These are phyloP conservation scores for Rhimphoctona megacephalus DNA, from an alignment of 2,888 invertebrate species.

Conservation along the genomic window DNA sequence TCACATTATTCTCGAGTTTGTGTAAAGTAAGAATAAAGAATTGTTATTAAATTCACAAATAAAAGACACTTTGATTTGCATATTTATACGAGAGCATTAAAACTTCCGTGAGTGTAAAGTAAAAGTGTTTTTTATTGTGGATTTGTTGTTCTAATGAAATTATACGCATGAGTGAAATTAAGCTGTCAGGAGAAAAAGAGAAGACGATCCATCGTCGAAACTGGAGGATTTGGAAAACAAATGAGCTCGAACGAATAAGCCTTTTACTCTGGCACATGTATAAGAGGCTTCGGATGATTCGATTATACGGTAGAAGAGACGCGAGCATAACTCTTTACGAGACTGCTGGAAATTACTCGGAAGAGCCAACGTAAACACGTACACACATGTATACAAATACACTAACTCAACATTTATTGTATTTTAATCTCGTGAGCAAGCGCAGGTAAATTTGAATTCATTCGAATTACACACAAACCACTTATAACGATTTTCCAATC, in stretches of 20 bases:
- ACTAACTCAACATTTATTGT: background rate
- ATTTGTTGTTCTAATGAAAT: background rate
- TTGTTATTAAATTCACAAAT: background rate
- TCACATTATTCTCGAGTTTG: conserved; percentile 20
- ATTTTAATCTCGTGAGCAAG: background rate
- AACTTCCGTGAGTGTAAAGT: background rate
- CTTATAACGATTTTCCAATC: conserved; percentile 48
- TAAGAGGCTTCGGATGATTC: conserved; percentile 58
- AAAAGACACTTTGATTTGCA: background rate
- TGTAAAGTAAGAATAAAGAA: background rate
- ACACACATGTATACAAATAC: background rate
- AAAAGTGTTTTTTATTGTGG: background rate
- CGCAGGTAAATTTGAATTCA: conserved; percentile 15
- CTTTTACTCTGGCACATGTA: conserved; percentile 28
- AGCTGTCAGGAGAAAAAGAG: background rate
- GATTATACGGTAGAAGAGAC: conserved; percentile 52
- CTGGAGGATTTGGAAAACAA: conserved; percentile 8
- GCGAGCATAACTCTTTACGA: conserved; percentile 28
- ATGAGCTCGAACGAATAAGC: conserved; percentile 22
- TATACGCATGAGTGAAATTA: background rate
- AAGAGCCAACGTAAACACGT: conserved; percentile 17
- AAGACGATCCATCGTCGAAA: background rate
- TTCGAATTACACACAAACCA: conserved; percentile 29
- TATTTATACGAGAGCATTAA: background rate
- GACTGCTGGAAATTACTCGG: conserved; percentile 43